A percentile compares a stretch with the other conserved stretches of the same genome.
These are phyloP conservation scores for Epizoanthus rinbou DNA, from an alignment of 92 coral and sea anemone species.

Conservation along the genomic window DNA sequence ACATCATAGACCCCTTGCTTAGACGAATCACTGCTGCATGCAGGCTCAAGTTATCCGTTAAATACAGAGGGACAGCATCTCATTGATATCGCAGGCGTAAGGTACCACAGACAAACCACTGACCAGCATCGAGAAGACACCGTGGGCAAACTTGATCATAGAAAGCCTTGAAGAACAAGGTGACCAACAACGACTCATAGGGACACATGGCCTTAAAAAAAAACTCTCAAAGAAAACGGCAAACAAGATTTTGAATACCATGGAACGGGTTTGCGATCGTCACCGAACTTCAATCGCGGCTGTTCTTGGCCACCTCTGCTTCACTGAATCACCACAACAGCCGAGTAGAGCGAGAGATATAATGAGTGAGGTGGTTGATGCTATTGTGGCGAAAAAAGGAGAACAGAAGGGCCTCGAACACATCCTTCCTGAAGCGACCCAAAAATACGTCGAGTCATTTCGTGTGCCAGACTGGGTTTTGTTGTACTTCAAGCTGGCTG, in stretches of 20 bases:
- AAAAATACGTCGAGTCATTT: background rate
- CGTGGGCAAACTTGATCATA: no score
- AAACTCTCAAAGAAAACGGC: no score
- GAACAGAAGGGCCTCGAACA: background rate
- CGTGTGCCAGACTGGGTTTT: slow-evolving; percentile 21
- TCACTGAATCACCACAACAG: background rate
- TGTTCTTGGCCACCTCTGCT: slow-evolving; percentile 14
- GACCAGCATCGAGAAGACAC: no score
- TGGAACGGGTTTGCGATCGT: slow-evolving; percentile 2
- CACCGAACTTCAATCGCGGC: slow-evolving; percentile 5
- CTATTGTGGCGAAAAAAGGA: background rate
- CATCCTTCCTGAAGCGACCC: background rate
- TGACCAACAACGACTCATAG: no score
- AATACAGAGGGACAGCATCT: no score
- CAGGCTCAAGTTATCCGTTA: no score
- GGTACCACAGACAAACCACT: no score
- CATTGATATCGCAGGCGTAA: no score
- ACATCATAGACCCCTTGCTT: no score
- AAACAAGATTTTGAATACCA: background rate
- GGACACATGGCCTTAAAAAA: no score
- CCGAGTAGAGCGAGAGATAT: slow-evolving; percentile 2
- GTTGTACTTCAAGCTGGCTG: background rate
- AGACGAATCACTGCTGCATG: no score
- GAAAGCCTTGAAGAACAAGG: no score
- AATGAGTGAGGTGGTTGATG: background rate